Percentiles rank a stretch among this genome's conserved stretches.
These are phyloP conservation scores for Pygoscelis antarcticus DNA, from an alignment of 2,113 vertebrate species.

Conservation along the genomic window DNA sequence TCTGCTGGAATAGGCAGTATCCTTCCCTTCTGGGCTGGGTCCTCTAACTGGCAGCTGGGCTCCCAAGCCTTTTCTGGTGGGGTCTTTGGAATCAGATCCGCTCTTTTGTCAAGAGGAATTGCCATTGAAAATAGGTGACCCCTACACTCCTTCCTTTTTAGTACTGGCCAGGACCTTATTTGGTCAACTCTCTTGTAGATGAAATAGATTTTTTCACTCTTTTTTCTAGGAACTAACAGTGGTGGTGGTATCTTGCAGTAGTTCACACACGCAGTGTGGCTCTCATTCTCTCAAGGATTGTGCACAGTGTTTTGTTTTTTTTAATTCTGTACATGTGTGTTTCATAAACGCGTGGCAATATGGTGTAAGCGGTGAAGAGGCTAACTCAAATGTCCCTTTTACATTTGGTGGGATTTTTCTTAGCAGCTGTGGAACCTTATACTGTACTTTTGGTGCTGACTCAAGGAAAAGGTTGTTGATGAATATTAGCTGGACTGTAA, in stretches of 20 bases:
- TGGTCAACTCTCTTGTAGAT: background rate
- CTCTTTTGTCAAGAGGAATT: background rate
- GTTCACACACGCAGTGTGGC: rapidly evolving
- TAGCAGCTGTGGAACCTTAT: background rate
- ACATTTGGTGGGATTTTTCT: background rate
- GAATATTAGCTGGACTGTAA: background rate
- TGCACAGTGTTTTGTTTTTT: background rate
- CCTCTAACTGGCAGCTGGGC: background rate
- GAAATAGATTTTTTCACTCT: background rate
- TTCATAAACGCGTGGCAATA: background rate
- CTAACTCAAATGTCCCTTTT: background rate
- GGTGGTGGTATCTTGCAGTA: background rate
- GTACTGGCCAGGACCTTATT: background rate
- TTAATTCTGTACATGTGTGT: background rate
- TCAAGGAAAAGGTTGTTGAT: background rate
- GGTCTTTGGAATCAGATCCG: background rate
- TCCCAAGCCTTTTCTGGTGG: background rate
- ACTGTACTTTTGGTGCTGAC: background rate
- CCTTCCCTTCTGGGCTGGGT: background rate
- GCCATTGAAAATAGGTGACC: background rate
- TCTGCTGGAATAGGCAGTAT: background rate
- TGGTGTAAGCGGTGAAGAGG: background rate
- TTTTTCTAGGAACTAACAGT: background rate
- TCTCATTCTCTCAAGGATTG: background rate
- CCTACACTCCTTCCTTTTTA: background rate